phyloP scores from a whole-genome alignment of 2,888 invertebrate species.

The Caenorhabditis angaria region DNA sequence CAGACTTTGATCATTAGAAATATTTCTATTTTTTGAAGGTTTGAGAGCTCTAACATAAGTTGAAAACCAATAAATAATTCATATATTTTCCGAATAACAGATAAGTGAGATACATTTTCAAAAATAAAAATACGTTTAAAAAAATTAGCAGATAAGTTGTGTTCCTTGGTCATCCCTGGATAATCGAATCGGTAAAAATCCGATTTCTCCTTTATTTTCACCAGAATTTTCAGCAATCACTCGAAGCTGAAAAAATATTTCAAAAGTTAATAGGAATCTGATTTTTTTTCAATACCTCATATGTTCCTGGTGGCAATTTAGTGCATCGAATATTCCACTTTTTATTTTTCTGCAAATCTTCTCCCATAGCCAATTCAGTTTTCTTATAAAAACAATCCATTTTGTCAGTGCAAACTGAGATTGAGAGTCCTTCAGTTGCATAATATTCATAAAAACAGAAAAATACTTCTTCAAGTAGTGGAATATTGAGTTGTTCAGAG shows the following conservation, averaged over 20 bases:
- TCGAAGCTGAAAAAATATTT: constrained; percentile 44
- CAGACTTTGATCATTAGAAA: not conserved
- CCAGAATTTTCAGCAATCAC: constrained; percentile 62
- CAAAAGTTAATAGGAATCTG: not conserved
- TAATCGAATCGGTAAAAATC: constrained; percentile 60
- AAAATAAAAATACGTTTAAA: constrained; percentile 1
- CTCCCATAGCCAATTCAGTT: constrained; percentile 41
- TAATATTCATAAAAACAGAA: constrained; percentile 66
- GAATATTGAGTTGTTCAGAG: constrained; percentile 46
- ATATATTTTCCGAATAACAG: constrained; percentile 9
- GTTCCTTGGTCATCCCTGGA: constrained; percentile 43
- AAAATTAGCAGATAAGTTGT: constrained; percentile 35
- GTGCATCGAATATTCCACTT: constrained; percentile 62
- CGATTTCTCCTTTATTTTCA: constrained; percentile 62
- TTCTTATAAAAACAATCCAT: constrained; percentile 64
- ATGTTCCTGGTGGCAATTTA: constrained; percentile 56
- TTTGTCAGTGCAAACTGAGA: constrained; percentile 58
- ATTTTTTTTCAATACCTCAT: constrained; percentile 40
- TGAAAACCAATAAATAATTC: not conserved
- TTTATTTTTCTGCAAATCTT: constrained; percentile 47
- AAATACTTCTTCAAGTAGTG: constrained; percentile 52
- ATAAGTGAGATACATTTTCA: not conserved
- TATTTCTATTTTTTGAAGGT: not conserved
- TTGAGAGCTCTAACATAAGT: not conserved
- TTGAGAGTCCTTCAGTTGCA: constrained; percentile 53